Percentiles rank a stretch among this genome's conserved stretches.
Conservation (phyloP, 2,797 vertebrate species). For the Leptodactylus fallax region DNA sequence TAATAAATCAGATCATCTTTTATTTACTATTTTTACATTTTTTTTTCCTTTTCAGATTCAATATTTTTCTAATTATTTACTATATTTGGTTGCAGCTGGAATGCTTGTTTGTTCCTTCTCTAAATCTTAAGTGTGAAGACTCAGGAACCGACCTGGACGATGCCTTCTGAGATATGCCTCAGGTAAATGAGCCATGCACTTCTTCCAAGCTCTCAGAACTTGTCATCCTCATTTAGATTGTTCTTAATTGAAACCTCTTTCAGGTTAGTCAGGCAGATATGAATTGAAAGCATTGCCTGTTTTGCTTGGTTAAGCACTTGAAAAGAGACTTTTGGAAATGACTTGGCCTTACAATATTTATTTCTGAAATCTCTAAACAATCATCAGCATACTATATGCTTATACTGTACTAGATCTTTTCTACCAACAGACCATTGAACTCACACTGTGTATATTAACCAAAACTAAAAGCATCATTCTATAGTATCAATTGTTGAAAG, state of each 20-base stretch:
- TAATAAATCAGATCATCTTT: not conserved
- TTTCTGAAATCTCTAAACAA: not conserved
- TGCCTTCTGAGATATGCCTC: conserved; percentile 91
- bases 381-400: not conserved
- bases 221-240: conserved; percentile 57
- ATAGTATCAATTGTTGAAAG: not conserved
- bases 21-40: not conserved
- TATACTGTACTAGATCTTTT: not conserved
- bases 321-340: conserved; percentile 37
- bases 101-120: conserved; percentile 68
- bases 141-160: conserved; percentile 76
- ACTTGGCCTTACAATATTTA: conserved; percentile 16
- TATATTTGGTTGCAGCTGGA: conserved; percentile 71
- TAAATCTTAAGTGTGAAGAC: conserved; percentile 69
- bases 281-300: conserved; percentile 46
- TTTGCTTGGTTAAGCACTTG: not conserved
- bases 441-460: not conserved
- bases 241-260: conserved; percentile 62
- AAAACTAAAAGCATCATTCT: not conserved
- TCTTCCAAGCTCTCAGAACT: conserved; percentile 55
- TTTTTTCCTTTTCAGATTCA: not conserved
- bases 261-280: conserved; percentile 49
- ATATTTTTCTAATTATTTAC: not conserved
- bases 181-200: conserved; percentile 78
- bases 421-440: not conserved